These are phyloP conservation scores for Erethizon dorsatum DNA, from an alignment of 2,797 vertebrate genomes.

Conservation along the genomic window DNA sequence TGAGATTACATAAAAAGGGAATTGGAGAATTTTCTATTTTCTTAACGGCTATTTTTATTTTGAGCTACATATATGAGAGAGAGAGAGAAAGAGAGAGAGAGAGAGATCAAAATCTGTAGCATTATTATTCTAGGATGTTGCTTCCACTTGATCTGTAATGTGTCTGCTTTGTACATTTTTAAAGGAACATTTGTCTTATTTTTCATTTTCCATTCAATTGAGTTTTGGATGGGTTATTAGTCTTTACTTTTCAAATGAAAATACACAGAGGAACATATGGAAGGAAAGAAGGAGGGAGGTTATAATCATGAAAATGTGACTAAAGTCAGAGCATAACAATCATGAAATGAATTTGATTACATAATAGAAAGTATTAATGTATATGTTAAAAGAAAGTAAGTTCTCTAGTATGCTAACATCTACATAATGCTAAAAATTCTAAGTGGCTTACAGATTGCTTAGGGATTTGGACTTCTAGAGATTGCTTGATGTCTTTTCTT, in stretches of 20 bases:
- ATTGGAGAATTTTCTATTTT: conserved; percentile 54
- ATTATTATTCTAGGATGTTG: conserved; percentile 34
- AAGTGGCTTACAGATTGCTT: conserved; percentile 1
- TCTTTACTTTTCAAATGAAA: conserved; percentile 69
- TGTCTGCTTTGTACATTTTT: conserved; percentile 61
- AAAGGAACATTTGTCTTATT: conserved; percentile 63
- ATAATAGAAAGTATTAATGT: conserved; percentile 33
- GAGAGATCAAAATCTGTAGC: neutral
- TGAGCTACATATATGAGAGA: neutral
- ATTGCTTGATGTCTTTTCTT: conserved; percentile 26
- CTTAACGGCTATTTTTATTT: conserved; percentile 23
- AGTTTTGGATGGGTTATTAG: conserved; percentile 67
- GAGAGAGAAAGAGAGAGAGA: neutral
- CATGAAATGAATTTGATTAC: neutral
- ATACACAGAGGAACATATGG: neutral
- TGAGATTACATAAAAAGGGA: conserved; percentile 47
- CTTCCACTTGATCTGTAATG: conserved; percentile 28
- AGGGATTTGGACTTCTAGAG: conserved; percentile 34
- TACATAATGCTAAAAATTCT: neutral
- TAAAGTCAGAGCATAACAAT: conserved; percentile 59
- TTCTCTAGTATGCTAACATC: neutral
- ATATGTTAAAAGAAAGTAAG: conserved; percentile 34
- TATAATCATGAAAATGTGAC: conserved; percentile 39
- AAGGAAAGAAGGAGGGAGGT: neutral
- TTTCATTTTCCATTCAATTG: conserved; percentile 66